Evolutionary conservation across 2,888 invertebrate species (phyloP), one percentile per base, ranked within the genome.

Genomic region (Microctonus hyperodae): DNA sequence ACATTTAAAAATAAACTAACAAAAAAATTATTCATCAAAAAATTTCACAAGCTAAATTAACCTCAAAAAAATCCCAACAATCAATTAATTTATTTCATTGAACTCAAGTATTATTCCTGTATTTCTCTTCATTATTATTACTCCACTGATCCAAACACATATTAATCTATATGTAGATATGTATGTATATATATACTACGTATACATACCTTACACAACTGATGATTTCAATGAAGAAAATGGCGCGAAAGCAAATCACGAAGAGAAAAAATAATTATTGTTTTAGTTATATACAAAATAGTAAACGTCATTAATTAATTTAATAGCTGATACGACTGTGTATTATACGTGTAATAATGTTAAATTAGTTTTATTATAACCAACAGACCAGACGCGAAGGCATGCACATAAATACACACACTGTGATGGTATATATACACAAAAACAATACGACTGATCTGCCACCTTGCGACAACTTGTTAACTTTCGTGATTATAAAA

Each of bases 361-460:
- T 44, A 28, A 59, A 59, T 40, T 44, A 37, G 60, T 25, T 61
- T 23, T 35, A 22, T 33, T 50, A 58, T 53, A 58, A 65, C 13
- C 59, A 20, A 16, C 53, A 58, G 62, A 20, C 16, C 56, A 58
- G 62, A 69, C 66, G 61, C 58, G 35, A 48, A 65, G 44, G 71
- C 66, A 68, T 69, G 60, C 56, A 60, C 16, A 63, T n/a, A n/a
- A n/a, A n/a, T n/a, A n/a, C n/a, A n/a, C 62, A 63, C 40, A 16
- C 44, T 20, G 20, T 16, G 16, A 44, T 44, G n/a, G 40, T 37
- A 44, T 44, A 40, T 13, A 40, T 44, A 66, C 70, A 76, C 74
- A 75, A 78, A 79, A 79, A 79, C 78, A 79, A 77, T 77, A 73
- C 78, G 78, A 79, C 69, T 69, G 70, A 69, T 67, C 72, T 70